Evolutionary conservation across 2,113 vertebrate genomes (phyloP).

Genomic region (Hymenochirus boettgeri): DNA sequence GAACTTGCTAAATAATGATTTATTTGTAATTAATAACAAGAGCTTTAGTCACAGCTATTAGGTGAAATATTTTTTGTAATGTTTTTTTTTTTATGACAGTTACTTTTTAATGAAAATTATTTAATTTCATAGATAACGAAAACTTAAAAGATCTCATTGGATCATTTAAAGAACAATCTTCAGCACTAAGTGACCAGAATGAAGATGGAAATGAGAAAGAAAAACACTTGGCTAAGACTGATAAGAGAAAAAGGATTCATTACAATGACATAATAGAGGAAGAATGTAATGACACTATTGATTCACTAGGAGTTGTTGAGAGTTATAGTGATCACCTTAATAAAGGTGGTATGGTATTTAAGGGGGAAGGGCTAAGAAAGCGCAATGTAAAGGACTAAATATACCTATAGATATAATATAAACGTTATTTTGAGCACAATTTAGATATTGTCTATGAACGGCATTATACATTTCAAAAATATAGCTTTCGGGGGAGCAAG

Average conservation of each 20-base stretch:
- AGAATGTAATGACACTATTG: neutral
- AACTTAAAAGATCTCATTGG: conserved; percentile 69
- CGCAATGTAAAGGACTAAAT: conserved; percentile 17
- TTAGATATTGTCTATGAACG: neutral
- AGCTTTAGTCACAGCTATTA: no score
- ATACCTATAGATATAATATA: neutral
- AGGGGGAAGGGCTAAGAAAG: conserved; percentile 10
- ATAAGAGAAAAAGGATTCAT: neutral
- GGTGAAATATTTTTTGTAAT: neutral
- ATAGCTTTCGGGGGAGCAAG: no score
- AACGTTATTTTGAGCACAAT: neutral
- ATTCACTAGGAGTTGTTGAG: conserved; percentile 7
- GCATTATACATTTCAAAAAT: no score
- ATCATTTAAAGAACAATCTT: conserved; percentile 58
- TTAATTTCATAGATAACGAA: conserved; percentile 45
- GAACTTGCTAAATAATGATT: no score
- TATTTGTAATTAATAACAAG: no score
- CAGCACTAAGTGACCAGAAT: conserved; percentile 25
- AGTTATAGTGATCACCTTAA: conserved; percentile 44
- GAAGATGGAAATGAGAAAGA: conserved; percentile 9
- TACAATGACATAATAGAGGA: neutral
- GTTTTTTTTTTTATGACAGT: conserved; percentile 2
- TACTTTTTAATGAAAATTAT: neutral
- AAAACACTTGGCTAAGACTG: neutral
- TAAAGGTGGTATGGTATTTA: conserved; percentile 16